A percentile compares a stretch with the other conserved stretches of the same genome.
Conservation (phyloP, 2,888 invertebrate species). For the Drosophila kambysellisi region DNA sequence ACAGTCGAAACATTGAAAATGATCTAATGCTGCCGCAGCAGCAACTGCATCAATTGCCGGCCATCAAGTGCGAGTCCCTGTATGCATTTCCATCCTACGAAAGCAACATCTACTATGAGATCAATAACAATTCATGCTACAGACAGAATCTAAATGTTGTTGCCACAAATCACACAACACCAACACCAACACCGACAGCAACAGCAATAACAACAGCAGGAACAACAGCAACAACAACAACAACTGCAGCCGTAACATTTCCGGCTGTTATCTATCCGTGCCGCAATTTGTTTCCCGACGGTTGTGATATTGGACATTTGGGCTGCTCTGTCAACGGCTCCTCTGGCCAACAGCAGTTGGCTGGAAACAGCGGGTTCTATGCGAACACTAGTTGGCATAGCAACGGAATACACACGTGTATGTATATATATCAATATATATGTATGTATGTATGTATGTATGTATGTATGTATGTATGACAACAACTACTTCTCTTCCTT, state of each 20-base stretch:
- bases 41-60: constrained; percentile 26
- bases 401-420: constrained; percentile 71
- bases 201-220: constrained; percentile 7
- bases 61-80: constrained; percentile 74
- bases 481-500: background rate
- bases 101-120: constrained; percentile 63
- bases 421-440: constrained; percentile 42
- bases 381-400: constrained; percentile 48
- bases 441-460: constrained; percentile 60
- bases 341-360: constrained; percentile 27
- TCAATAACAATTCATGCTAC: constrained; percentile 78
- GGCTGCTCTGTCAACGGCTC: constrained; percentile 48
- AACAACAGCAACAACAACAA: constrained; percentile 3
- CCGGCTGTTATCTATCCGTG: constrained; percentile 79
- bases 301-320: constrained; percentile 79
- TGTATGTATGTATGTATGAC: constrained; percentile 29
- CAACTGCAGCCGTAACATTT: constrained; percentile 27
- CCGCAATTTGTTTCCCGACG: constrained; percentile 81
- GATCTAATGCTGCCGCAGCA: constrained; percentile 40
- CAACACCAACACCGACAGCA: constrained; percentile 20
- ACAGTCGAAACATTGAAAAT: constrained; percentile 29
- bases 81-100: constrained; percentile 40
- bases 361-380: constrained; percentile 18
- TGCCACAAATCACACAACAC: constrained; percentile 8
- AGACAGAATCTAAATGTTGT: constrained; percentile 68